These are phyloP conservation scores for Numida meleagris DNA, from an alignment of 2,113 vertebrate genomes.

Conservation along the genomic window DNA sequence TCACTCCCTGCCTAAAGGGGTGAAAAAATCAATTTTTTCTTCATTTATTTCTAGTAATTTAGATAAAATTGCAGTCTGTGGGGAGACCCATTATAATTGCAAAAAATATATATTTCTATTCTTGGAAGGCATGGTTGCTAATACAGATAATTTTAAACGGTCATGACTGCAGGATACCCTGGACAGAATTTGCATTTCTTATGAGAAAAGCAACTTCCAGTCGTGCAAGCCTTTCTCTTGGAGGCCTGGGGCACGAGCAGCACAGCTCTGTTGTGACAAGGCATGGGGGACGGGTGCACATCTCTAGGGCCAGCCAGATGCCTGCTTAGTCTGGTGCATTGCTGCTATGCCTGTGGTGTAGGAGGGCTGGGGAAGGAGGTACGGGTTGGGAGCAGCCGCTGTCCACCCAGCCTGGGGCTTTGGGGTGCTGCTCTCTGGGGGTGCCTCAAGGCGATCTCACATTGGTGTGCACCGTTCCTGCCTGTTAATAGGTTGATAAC, in stretches of 20 bases:
- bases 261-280: neutral
- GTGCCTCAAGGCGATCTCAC: neutral
- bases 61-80: neutral
- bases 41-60: neutral
- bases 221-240: neutral
- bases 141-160: constrained; percentile 31
- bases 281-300: neutral
- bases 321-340: neutral
- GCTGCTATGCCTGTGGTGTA: neutral
- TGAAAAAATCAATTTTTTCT: neutral
- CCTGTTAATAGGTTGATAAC: neutral
- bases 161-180: constrained; percentile 21
- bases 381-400: neutral
- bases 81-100: neutral
- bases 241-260: neutral
- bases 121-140: constrained; percentile 65
- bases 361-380: neutral
- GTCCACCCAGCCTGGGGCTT: neutral
- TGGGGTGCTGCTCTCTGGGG: neutral
- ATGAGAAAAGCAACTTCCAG: neutral
- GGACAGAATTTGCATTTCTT: constrained; percentile 32
- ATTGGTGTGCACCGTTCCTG: neutral
- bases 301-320: neutral
- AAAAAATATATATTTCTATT: constrained; percentile 22
- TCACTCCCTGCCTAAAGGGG: neutral